phyloP scores from a whole-genome alignment of 1,140 invertebrate species.

The Vollenhovia emeryi region DNA sequence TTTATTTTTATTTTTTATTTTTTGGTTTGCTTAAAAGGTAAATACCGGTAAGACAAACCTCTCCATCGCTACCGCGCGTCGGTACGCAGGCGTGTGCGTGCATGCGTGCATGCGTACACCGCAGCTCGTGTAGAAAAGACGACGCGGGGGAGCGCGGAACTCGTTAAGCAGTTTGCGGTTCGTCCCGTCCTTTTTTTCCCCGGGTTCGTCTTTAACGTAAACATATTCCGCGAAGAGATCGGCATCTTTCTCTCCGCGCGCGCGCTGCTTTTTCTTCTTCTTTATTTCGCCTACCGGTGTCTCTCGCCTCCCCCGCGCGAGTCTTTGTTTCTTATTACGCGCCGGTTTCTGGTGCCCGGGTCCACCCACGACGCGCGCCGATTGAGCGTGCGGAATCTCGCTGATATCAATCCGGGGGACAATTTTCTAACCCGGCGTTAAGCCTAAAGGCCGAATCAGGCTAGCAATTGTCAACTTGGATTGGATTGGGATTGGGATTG shows the following conservation, averaged over 20 bases:
- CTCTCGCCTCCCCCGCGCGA: conserved; percentile 33
- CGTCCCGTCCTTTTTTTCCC: conserved; percentile 69
- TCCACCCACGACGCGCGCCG: conserved; percentile 34
- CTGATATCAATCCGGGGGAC: background rate
- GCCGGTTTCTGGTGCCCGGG: conserved; percentile 19
- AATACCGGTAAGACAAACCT: conserved; percentile 11
- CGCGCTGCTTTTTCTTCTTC: conserved; percentile 59
- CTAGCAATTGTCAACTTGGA: too few relatives aligned
- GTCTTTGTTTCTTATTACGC: conserved; percentile 44
- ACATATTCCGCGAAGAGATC: conserved; percentile 78
- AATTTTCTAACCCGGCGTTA: background rate
- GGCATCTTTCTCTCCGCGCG: conserved; percentile 58
- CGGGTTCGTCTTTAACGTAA: conserved; percentile 76
- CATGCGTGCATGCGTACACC: conserved; percentile 51
- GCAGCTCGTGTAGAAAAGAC: conserved; percentile 57
- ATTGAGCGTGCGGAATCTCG: conserved; percentile 11
- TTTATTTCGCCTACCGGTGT: conserved; percentile 54
- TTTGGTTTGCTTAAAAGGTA: background rate
- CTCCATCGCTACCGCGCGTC: conserved; percentile 50
- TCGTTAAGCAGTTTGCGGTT: conserved; percentile 80
- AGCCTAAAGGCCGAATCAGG: too few relatives aligned
- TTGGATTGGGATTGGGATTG: too few relatives aligned
- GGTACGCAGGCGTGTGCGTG: conserved; percentile 35
- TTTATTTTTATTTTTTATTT: too few relatives aligned
- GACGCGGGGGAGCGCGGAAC: conserved; percentile 66